These are phyloP conservation scores for Quadroppia sp. DNA, from an alignment of 2,888 invertebrate species.

Conservation along the genomic window DNA sequence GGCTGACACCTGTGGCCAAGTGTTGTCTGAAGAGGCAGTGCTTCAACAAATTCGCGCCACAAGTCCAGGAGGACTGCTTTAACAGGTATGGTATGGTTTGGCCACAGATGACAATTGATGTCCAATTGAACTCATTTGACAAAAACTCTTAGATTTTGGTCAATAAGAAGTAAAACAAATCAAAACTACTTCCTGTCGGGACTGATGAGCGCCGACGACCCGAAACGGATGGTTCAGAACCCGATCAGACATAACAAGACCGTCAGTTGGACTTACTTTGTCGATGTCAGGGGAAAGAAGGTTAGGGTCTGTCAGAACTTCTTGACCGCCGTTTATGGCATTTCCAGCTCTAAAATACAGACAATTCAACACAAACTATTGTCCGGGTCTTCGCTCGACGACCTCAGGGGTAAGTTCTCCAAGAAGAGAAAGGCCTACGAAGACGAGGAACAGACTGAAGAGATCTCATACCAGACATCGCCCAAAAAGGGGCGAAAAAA, in stretches of 20 bases:
- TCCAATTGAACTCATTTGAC: too few species aligned
- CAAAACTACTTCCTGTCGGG: slow-evolving; percentile 34
- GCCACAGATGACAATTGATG: too few species aligned
- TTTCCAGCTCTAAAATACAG: slow-evolving; percentile 33
- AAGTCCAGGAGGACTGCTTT: slow-evolving; percentile 36
- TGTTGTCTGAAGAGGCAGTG: slow-evolving; percentile 32
- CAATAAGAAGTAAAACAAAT: slow-evolving; percentile 25
- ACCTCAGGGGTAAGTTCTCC: slow-evolving; percentile 29
- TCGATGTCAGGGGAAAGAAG: slow-evolving; percentile 32
- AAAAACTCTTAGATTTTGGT: slow-evolving; percentile 32
- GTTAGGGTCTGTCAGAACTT: slow-evolving; percentile 33
- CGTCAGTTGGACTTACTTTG: slow-evolving; percentile 33
- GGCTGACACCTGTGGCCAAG: slow-evolving; percentile 31
- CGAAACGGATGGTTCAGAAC: slow-evolving; percentile 28
- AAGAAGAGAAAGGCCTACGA: slow-evolving; percentile 5
- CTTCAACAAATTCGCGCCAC: slow-evolving; percentile 30
- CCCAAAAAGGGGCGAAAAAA: neutral
- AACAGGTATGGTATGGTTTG: slow-evolving; percentile 21
- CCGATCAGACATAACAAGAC: slow-evolving; percentile 32
- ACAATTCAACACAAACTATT: slow-evolving; percentile 35
- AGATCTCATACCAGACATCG: neutral
- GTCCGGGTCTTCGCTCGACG: slow-evolving; percentile 23
- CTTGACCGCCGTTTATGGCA: slow-evolving; percentile 23
- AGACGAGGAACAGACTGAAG: neutral
- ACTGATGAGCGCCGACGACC: slow-evolving; percentile 33